Base-by-base conservation (phyloP, 2,113 vertebrate genomes). In the Synodontis membranacea region DNA sequence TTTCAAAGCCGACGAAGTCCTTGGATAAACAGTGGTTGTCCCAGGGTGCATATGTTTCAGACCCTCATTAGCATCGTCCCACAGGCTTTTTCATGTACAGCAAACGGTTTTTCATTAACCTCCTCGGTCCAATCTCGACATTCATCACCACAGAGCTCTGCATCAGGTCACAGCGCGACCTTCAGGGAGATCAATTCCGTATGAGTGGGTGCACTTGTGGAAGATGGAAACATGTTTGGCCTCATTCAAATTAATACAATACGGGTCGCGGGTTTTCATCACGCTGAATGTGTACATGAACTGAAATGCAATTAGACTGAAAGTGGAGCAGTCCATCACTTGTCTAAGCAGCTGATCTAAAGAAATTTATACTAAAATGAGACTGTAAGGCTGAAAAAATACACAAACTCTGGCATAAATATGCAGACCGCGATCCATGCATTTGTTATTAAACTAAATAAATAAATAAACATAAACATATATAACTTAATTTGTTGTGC, bases 91-190 rank as follows among this genome's bases (percentile, higher is more conserved):
- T 50, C 64, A 64, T 50, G 37, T 85, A 84, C 83, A 89, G 28
- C 84, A 81, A 74, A 82, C 86, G 64, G 72, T 21, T 39, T 86
- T 64, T 87, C 78, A 87, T 89, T 87, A 87, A 82, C 86, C 75
- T 84, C 56, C 62, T 85, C 64, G 75, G 64, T 80, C 50, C 79
- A 56, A 89, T 75, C 79, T 37, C 50, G 21, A 76, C 82, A 78
- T 89, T 87, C 83, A 81, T 84, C 84, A 85, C 44, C 44, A 9
- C 21, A 10, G 25, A 62, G 56, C 84, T 52, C n/a, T 44, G 17
- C 17, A 23, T 82, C 85, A 84, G 42, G 75, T 87, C 78, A 44
- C 54, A 25, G 48, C 0, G 37, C 46, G 82, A 89, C 85, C 85
- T 79, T 68, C 75, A 39, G 82, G 46, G 78, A 58, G 54, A 87